phyloP scores from a whole-genome alignment of 2,797 vertebrate species.

The Fundulus diaphanus region DNA sequence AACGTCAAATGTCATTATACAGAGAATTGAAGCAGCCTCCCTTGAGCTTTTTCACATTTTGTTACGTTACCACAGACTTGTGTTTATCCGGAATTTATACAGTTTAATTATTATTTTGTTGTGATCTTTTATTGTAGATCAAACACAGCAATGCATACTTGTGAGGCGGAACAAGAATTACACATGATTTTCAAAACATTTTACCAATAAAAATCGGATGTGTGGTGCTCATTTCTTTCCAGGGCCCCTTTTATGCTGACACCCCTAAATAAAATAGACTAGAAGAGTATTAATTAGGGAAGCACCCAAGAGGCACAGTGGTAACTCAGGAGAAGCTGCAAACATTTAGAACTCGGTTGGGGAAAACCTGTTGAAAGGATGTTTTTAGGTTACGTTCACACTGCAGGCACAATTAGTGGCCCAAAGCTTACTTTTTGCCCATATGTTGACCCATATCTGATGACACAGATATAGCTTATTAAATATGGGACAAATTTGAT shows the following conservation, averaged over 20 bases:
- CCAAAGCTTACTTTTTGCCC: background rate
- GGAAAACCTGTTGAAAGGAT: background rate
- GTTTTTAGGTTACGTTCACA: background rate
- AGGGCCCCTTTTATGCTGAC: background rate
- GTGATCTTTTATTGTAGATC: background rate
- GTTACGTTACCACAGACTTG: background rate
- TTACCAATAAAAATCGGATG: background rate
- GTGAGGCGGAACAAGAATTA: background rate
- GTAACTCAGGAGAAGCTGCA: background rate
- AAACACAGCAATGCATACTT: background rate
- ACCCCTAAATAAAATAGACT: background rate
- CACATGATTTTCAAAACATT: background rate
- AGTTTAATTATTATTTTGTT: background rate
- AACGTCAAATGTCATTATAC: constrained; percentile 40
- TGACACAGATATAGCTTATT: background rate
- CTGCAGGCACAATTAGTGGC: background rate
- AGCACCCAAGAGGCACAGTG: background rate
- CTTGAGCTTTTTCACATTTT: background rate
- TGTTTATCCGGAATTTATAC: background rate
- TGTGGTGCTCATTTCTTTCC: background rate
- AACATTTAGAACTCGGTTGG: background rate
- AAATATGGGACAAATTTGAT: background rate
- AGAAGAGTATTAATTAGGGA: background rate
- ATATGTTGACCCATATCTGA: background rate
- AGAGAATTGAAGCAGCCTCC: background rate